These are phyloP conservation scores for Apocheima hispidaria DNA, from an alignment of 2,888 invertebrate species.

Conservation along the genomic window DNA sequence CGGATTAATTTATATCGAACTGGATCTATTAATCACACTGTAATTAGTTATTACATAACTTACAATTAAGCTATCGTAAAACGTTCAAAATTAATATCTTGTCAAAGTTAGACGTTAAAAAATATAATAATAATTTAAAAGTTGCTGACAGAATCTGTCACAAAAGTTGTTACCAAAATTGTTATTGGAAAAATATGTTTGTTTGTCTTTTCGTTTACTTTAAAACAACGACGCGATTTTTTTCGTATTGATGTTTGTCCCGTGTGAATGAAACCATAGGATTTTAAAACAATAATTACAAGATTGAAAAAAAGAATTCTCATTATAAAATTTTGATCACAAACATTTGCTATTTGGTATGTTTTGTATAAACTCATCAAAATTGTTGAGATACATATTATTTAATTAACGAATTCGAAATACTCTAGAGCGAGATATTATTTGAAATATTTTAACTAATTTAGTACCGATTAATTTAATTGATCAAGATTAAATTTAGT, in stretches of 20 bases:
- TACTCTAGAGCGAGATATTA: too few species aligned
- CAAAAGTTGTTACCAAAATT: background rate
- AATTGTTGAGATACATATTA: background rate
- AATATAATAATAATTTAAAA: too few species aligned
- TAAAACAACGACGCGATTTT: too few species aligned
- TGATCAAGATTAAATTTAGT: too few species aligned
- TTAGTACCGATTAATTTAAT: background rate
- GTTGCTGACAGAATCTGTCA: background rate
- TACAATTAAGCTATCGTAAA: constrained; percentile 14
- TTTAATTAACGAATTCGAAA: background rate
- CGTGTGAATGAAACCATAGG: too few species aligned
- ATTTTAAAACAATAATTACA: background rate
- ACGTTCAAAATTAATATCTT: background rate
- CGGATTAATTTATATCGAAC: constrained; percentile 34
- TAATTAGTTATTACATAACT: constrained; percentile 33
- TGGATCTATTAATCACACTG: constrained; percentile 41
- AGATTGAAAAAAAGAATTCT: background rate
- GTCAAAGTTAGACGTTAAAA: background rate
- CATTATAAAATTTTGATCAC: background rate
- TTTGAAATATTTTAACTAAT: background rate
- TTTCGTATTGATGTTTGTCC: too few species aligned
- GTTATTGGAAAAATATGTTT: background rate
- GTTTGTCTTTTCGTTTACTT: too few species aligned
- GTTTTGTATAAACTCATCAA: background rate
- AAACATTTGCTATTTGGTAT: background rate